Conservation (phyloP, 2,113 vertebrate species). For the Ailurus styani region DNA sequence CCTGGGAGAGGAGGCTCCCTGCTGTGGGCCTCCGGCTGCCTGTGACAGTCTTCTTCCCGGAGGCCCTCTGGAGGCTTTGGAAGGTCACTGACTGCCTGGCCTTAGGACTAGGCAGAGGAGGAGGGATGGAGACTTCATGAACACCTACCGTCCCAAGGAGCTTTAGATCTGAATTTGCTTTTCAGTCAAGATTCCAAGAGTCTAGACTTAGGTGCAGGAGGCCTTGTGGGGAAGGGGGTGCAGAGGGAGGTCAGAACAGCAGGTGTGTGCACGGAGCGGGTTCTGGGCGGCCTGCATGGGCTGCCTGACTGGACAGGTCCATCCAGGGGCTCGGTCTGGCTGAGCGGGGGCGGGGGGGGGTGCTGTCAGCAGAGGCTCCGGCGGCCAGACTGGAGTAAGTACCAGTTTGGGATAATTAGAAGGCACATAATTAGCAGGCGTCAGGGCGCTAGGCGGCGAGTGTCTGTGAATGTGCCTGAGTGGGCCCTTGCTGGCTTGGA, state of each 20-base stretch:
- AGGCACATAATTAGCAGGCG: conserved; percentile 61
- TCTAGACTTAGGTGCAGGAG: background rate
- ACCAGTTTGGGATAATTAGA: conserved; percentile 65
- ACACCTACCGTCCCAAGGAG: background rate
- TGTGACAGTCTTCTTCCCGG: background rate
- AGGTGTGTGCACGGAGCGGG: background rate
- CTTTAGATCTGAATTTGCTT: background rate
- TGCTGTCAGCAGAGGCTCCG: background rate
- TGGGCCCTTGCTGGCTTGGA: background rate
- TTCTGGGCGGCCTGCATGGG: background rate
- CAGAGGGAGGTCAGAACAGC: background rate
- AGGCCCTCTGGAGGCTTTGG: background rate
- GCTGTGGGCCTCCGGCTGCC: background rate
- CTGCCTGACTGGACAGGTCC: conserved; percentile 26
- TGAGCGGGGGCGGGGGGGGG: background rate
- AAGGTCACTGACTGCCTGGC: background rate
- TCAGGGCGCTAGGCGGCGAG: background rate
- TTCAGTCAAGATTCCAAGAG: background rate
- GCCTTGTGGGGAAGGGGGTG: background rate
- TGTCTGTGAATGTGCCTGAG: conserved; percentile 35
- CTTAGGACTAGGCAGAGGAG: background rate
- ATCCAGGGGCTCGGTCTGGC: background rate
- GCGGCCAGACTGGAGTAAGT: conserved; percentile 61
- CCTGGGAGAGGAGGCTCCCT: background rate
- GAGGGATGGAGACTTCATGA: background rate